Evolutionary conservation across 2,113 vertebrate genomes (phyloP).

Genomic region (Mobula hypostoma): DNA sequence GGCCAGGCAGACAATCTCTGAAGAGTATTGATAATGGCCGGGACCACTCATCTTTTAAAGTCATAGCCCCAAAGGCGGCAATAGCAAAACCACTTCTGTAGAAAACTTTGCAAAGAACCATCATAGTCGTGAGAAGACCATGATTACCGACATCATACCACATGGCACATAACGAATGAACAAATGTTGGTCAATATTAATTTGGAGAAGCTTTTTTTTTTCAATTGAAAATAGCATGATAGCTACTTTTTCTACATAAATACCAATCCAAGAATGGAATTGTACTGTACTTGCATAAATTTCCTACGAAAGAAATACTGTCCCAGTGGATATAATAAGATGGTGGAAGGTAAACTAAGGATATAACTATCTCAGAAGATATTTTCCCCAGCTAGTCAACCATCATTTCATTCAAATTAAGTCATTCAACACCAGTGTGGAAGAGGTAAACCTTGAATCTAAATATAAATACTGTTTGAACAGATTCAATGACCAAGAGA

Average conservation of each 20-base stretch:
- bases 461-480: not conserved
- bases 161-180: too few relatives aligned
- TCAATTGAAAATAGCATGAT: too few relatives aligned
- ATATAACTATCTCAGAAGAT: not conserved
- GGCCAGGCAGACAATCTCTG: too few relatives aligned
- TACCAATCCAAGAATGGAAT: not conserved
- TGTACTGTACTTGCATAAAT: not conserved
- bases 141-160: too few relatives aligned
- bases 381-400: not conserved
- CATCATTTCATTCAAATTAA: not conserved
- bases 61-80: too few relatives aligned
- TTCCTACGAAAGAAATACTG: not conserved
- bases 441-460: too few relatives aligned
- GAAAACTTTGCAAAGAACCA: too few relatives aligned
- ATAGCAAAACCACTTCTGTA: too few relatives aligned
- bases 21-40: too few relatives aligned
- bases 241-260: not conserved
- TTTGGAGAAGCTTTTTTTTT: not conserved
- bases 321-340: not conserved
- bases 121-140: too few relatives aligned
- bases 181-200: too few relatives aligned
- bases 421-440: not conserved
- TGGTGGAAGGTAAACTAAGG: not conserved
- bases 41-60: too few relatives aligned
- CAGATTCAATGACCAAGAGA: not conserved